Conservation (phyloP, 2,113 vertebrate genomes). For the Phalacrocorax brasilianus region DNA sequence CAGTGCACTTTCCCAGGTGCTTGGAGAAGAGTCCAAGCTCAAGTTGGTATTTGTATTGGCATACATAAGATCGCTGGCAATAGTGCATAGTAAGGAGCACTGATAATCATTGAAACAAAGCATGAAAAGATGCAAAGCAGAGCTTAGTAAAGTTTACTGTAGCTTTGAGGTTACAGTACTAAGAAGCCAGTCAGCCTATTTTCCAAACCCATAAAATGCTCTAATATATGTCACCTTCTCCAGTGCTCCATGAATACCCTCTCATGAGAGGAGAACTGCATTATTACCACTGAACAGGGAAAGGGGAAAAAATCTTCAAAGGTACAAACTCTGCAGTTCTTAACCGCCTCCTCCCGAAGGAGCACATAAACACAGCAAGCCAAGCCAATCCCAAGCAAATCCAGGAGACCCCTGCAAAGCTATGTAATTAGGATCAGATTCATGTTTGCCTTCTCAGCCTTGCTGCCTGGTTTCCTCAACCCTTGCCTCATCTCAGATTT, state of each 20-base stretch:
- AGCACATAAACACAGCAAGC: slow-evolving; percentile 52
- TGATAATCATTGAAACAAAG: slow-evolving; percentile 56
- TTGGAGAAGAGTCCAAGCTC: slow-evolving; percentile 54
- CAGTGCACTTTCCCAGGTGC: slow-evolving; percentile 59
- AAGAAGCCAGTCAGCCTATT: slow-evolving; percentile 52
- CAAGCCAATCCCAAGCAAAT: slow-evolving; percentile 37
- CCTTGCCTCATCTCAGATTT: background rate
- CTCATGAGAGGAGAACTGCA: slow-evolving; percentile 16
- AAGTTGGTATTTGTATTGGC: slow-evolving; percentile 51
- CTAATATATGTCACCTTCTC: slow-evolving; percentile 1
- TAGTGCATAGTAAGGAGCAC: slow-evolving; percentile 50
- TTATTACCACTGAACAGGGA: background rate
- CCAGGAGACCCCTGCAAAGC: slow-evolving; percentile 29
- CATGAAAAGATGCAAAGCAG: slow-evolving; percentile 63
- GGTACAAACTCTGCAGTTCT: slow-evolving; percentile 1
- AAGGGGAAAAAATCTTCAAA: slow-evolving; percentile 10
- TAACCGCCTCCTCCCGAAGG: slow-evolving; percentile 22
- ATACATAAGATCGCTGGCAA: slow-evolving; percentile 35
- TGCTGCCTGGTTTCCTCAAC: slow-evolving; percentile 27
- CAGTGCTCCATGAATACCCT: background rate
- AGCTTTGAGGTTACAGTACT: slow-evolving; percentile 56
- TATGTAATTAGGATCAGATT: background rate
- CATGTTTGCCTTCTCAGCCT: background rate
- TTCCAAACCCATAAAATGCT: slow-evolving; percentile 42
- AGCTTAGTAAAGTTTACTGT: slow-evolving; percentile 57